These are phyloP conservation scores for Budorcas taxicolor DNA, from an alignment of 2,113 vertebrate species.

Conservation along the genomic window DNA sequence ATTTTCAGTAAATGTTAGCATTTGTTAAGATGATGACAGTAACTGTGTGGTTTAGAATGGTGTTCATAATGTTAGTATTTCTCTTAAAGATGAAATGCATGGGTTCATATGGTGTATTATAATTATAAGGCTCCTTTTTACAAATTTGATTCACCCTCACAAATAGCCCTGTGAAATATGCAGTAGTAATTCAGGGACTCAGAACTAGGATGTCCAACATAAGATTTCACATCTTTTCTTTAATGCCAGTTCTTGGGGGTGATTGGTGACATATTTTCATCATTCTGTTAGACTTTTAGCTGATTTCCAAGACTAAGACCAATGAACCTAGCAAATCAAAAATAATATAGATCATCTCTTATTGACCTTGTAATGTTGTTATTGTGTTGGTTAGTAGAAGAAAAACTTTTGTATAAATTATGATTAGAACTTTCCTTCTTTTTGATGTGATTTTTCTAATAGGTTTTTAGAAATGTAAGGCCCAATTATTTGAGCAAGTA, in stretches of 20 bases:
- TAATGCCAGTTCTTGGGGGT: background rate
- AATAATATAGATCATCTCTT: background rate
- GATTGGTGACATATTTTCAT: background rate
- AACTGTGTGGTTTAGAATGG: background rate
- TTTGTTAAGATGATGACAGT: background rate
- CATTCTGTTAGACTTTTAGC: background rate
- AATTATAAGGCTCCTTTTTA: background rate
- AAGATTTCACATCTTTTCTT: slow-evolving; percentile 12
- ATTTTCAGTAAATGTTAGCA: background rate
- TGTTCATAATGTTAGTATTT: background rate
- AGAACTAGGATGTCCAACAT: background rate
- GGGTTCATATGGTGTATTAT: background rate
- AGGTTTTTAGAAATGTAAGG: background rate
- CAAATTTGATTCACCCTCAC: background rate
- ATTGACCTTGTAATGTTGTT: background rate
- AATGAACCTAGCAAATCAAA: background rate
- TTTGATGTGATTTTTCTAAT: background rate
- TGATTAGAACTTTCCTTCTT: background rate
- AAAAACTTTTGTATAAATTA: background rate
- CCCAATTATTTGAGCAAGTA: background rate
- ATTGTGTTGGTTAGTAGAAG: slow-evolving; percentile 11
- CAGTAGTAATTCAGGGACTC: background rate
- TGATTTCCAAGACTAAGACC: background rate
- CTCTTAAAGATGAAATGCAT: background rate
- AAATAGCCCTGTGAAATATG: background rate